A percentile compares a stretch with the other conserved stretches of the same genome.
phyloP scores from a whole-genome alignment of 2,113 vertebrate genomes.

The Petrocephalus microphthalmus region DNA sequence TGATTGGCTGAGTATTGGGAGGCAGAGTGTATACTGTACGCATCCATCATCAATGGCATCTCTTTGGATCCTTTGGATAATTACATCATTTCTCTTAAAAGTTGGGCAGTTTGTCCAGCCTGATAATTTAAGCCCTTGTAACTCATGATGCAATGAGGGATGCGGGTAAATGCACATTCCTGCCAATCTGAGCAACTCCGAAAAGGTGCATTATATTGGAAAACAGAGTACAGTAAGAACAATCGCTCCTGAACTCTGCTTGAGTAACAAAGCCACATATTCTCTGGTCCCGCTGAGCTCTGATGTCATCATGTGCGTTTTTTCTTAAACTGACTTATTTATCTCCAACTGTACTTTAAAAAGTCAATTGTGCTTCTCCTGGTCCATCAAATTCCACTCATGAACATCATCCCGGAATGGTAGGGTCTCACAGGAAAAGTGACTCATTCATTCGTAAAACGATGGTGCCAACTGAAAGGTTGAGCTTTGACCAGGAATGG shows the following conservation, averaged over 20 bases:
- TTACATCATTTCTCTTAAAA: slow-evolving; percentile 17
- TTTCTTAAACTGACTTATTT: slow-evolving; percentile 34
- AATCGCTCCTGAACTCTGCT: slow-evolving; percentile 26
- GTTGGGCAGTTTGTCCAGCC: not conserved
- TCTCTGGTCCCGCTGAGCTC: slow-evolving; percentile 34
- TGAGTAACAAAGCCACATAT: slow-evolving; percentile 35
- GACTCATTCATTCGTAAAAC: slow-evolving; percentile 37
- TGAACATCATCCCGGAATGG: slow-evolving; percentile 26
- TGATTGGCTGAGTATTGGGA: not conserved
- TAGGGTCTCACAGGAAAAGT: slow-evolving; percentile 24
- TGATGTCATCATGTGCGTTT: slow-evolving; percentile 20
- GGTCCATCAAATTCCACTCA: slow-evolving; percentile 32
- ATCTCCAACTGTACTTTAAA: slow-evolving; percentile 40
- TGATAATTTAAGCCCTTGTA: not conserved
- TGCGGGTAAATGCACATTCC: not conserved
- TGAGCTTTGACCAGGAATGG: slow-evolving; percentile 13
- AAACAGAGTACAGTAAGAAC: too few species aligned
- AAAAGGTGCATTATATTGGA: too few species aligned
- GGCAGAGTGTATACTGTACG: not conserved
- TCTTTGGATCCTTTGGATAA: slow-evolving; percentile 17
- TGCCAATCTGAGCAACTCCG: not conserved
- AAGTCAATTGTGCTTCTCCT: slow-evolving; percentile 33
- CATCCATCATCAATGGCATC: slow-evolving; percentile 16
- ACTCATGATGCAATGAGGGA: not conserved
- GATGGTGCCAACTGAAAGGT: slow-evolving; percentile 30